Percentiles rank a stretch among this genome's conserved stretches.
Conservation (phyloP, 53 echinoderm and acorn worm genomes). For the Echinarachnius parma region DNA sequence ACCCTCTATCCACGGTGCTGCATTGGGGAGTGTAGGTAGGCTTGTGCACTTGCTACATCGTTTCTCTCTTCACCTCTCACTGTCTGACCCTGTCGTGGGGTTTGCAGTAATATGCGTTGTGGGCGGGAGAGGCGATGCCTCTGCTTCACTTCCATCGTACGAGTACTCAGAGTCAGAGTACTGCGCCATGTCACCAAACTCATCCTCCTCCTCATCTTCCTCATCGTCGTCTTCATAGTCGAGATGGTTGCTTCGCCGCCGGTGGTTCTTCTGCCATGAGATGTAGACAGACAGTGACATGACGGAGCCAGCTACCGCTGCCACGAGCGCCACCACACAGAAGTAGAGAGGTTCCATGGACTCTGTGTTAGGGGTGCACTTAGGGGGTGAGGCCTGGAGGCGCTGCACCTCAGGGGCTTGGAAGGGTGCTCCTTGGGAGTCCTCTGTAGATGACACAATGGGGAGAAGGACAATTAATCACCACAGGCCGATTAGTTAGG, state of each 20-base stretch:
- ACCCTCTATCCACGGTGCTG: neutral
- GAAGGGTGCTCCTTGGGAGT: constrained; percentile 17
- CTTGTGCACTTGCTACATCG: no score
- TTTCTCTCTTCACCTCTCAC: constrained; percentile 11
- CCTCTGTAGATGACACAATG: constrained; percentile 14
- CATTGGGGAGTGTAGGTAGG: no score
- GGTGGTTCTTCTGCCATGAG: constrained; percentile 67
- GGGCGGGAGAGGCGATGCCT: constrained; percentile 2
- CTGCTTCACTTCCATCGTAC: constrained; percentile 22
- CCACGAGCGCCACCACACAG: constrained; percentile 57
- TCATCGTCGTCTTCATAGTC: constrained; percentile 12
- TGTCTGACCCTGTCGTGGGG: constrained; percentile 22
- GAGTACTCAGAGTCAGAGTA: constrained; percentile 40
- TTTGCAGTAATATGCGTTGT: constrained; percentile 36
- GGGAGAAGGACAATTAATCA: neutral
- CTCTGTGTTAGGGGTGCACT: constrained; percentile 37
- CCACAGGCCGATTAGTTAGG: neutral
- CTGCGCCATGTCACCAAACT: constrained; percentile 48
- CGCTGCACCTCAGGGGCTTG: constrained; percentile 66
- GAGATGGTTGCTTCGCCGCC: constrained; percentile 6
- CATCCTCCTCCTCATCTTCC: constrained; percentile 54
- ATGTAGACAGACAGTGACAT: constrained; percentile 68
- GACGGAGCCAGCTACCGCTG: constrained; percentile 67
- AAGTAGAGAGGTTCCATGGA: constrained; percentile 62
- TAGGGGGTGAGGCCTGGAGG: constrained; percentile 50